Evolutionary conservation across 2,797 vertebrate species (phyloP).

Genomic region (Mormyrops boulengeri): DNA sequence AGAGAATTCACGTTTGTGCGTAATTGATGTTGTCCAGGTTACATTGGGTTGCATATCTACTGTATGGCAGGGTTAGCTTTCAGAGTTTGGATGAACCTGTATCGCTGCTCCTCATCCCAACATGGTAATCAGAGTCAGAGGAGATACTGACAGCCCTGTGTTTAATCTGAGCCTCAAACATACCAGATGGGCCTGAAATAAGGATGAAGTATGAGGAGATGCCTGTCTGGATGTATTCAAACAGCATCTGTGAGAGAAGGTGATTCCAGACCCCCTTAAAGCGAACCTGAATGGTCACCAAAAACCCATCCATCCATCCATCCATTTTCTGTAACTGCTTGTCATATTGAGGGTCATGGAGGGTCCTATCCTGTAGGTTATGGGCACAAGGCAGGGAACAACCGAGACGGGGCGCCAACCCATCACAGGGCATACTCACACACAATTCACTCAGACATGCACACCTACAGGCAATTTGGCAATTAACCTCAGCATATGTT

Average conservation of each 20-base stretch:
- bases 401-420: background rate
- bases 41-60: background rate
- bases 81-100: background rate
- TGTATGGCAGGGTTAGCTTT: background rate
- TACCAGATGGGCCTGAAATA: background rate
- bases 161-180: background rate
- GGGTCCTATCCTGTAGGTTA: background rate
- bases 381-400: background rate
- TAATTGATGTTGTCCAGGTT: background rate
- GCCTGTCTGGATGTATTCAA: background rate
- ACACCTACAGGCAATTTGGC: background rate
- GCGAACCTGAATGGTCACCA: background rate
- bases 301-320: background rate
- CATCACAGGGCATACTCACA: background rate
- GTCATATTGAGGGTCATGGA: background rate
- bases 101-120: background rate
- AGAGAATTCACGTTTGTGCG: background rate
- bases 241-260: background rate
- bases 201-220: background rate
- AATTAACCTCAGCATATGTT: background rate
- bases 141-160: background rate
- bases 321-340: background rate
- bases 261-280: background rate
- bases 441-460: background rate
- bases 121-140: background rate